Evolutionary conservation across 2,888 invertebrate species (phyloP).

Genomic region (Chaetoderma sp.): DNA sequence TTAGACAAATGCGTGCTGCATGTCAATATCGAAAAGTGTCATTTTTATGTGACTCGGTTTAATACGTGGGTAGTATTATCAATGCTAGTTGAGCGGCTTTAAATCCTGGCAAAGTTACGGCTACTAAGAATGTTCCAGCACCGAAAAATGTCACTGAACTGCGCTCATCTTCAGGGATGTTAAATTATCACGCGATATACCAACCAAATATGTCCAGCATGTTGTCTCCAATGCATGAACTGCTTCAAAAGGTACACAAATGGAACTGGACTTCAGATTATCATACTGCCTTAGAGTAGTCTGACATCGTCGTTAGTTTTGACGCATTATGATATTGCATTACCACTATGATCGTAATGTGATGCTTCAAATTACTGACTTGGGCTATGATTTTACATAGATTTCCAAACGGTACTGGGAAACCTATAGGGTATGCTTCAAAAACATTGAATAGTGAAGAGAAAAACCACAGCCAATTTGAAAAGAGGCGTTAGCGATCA

Average conservation of each 20-base stretch:
- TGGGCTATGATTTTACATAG: constrained; percentile 49
- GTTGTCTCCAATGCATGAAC: constrained; percentile 41
- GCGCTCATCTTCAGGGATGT: not conserved
- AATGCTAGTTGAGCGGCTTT: not conserved
- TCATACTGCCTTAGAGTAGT: constrained; percentile 35
- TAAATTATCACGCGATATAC: constrained; percentile 45
- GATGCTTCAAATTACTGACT: constrained; percentile 66
- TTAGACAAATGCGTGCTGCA: constrained; percentile 9
- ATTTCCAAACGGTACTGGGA: constrained; percentile 29
- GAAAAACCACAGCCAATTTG: constrained; percentile 40
- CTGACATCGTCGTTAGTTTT: constrained; percentile 45
- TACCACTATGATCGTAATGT: constrained; percentile 56
- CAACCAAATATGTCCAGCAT: constrained; percentile 36
- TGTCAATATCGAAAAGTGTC: constrained; percentile 1
- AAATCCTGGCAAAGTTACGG: constrained; percentile 10
- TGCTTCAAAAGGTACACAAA: constrained; percentile 28
- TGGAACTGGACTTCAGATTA: constrained; percentile 37
- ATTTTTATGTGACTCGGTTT: not conserved
- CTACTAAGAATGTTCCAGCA: constrained; percentile 35
- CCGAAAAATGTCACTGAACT: not conserved
- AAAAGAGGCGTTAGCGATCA: constrained; percentile 28
- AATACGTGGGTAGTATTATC: constrained; percentile 21
- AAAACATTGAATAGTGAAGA: constrained; percentile 37
- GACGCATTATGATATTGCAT: constrained; percentile 56
- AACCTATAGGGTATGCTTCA: constrained; percentile 42